A percentile compares a stretch with the other conserved stretches of the same genome.
Conservation (phyloP, 2,113 vertebrate species). For the Toxotes chatareus region DNA sequence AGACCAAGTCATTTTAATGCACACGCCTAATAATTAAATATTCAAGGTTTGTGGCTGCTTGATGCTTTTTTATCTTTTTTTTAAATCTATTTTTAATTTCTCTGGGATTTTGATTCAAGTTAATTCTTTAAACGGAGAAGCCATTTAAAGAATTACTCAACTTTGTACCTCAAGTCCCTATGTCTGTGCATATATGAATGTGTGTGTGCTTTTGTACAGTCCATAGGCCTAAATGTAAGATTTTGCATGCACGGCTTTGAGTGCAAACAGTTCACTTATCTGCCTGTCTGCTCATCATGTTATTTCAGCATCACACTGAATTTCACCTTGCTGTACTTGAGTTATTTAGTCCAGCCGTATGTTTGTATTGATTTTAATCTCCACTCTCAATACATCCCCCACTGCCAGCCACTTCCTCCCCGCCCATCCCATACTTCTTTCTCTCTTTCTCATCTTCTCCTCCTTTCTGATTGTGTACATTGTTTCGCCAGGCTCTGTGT, state of each 20-base stretch:
- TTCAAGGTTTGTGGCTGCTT: constrained; percentile 1
- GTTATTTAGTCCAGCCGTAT: constrained; percentile 37
- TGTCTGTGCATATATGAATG: neutral
- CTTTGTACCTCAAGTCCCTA: neutral
- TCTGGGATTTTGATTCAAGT: constrained; percentile 3
- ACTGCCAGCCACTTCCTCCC: constrained; percentile 5
- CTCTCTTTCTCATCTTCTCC: constrained; percentile 10
- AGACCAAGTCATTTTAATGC: neutral
- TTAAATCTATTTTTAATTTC: neutral
- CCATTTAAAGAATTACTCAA: neutral
- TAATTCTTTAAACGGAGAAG: neutral
- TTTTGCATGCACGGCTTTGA: neutral
- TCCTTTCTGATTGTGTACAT: constrained; percentile 45
- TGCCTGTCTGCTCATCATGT: constrained; percentile 9
- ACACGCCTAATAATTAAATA: constrained; percentile 15
- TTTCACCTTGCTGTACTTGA: constrained; percentile 39
- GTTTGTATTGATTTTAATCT: constrained; percentile 77
- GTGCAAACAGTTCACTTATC: constrained; percentile 6
- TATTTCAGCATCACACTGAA: constrained; percentile 49
- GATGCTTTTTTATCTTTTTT: constrained; percentile 3
- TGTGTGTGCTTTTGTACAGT: neutral
- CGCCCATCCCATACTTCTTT: constrained; percentile 7
- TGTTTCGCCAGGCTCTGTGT: constrained; percentile 4
- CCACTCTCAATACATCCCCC: constrained; percentile 34
- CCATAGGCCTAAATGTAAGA: neutral